Base-by-base conservation (phyloP, 1,140 invertebrate species). In the Paracyclopina nana region DNA sequence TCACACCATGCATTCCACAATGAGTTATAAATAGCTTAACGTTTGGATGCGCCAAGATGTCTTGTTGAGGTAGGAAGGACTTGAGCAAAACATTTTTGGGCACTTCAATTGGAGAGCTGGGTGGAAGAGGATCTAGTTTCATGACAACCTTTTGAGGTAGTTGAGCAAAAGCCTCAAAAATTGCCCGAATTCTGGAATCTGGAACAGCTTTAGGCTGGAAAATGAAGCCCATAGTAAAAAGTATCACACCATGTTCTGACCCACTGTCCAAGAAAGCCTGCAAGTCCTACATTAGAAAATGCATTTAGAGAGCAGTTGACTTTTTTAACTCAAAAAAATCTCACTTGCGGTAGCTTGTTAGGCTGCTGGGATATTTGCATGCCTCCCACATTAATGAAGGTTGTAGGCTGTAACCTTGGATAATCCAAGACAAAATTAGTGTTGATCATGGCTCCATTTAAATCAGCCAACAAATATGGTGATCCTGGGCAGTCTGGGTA, bases 21-120 rank as follows among this genome's bases (percentile, higher is more conserved):
- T 64, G 63, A 3, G 61, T 61, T 9, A 64, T 53, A 53, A 63
- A 64, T 11, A 58, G 38, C 41, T 55, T 54, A 2, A 58, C 61
- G 38, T 60, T 62, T 4, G 54, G 55, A 52, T 63, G 61, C 41
- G 58, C 62, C 60, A 55, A 24, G 8, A 63, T 50, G 52, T 60
- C 59, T 34, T 61, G 60, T 41, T 63, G 62, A 8, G 62, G 62
- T 30, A 63, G 42, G 57, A 58, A 63, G 18, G 55, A 27, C 9
- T 58, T 29, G 6, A 63, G 55, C 46, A 57, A 58, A 8, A 62
- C 60, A 42, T 63, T 63, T 6, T 56, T 50, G 4, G 61, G 61
- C 11, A 57, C 11, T 27, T 25, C 52, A 49, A 57, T 54, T 2
- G 30, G 30, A 20, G 56, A 59, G n/a, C n/a, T n/a, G n/a, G n/a